Percentiles rank a stretch among this genome's conserved stretches.
phyloP scores from a whole-genome alignment of 2,113 vertebrate genomes.

The Nansenia antarctica region DNA sequence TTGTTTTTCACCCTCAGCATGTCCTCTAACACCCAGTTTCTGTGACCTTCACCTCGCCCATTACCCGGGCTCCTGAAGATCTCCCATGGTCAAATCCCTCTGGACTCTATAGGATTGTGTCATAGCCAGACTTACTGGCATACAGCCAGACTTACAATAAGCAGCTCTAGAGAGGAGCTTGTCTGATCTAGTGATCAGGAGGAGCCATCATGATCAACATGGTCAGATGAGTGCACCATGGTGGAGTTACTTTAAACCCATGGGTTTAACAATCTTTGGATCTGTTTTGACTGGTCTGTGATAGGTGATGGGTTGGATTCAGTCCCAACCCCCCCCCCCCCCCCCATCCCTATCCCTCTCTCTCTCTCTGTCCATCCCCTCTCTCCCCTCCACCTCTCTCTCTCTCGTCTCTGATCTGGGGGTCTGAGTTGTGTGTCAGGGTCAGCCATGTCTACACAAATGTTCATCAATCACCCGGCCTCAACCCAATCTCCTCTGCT shows the following conservation, averaged over 20 bases:
- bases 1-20: constrained; percentile 40
- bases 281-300: neutral
- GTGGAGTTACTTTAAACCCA: constrained; percentile 5
- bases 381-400: neutral
- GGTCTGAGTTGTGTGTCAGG: neutral
- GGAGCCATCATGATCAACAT: constrained; percentile 1
- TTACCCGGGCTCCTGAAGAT: constrained; percentile 45
- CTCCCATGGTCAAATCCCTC: constrained; percentile 45
- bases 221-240: constrained; percentile 35
- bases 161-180: constrained; percentile 66
- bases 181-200: constrained; percentile 49
- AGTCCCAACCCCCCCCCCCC: neutral
- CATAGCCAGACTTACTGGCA: constrained; percentile 48
- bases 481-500: constrained; percentile 9
- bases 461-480: constrained; percentile 36
- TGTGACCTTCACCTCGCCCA: constrained; percentile 49
- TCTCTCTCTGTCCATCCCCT: neutral
- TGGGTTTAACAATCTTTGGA: neutral
- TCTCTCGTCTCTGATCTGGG: neutral
- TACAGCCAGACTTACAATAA: constrained; percentile 60
- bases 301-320: neutral
- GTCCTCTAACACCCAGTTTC: constrained; percentile 22
- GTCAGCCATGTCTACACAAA: constrained; percentile 19
- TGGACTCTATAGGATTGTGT: constrained; percentile 52
- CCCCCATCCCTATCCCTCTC: neutral